Evolutionary conservation across 2,888 invertebrate species (phyloP).

Genomic region (Pachliopta kotzebuea): DNA sequence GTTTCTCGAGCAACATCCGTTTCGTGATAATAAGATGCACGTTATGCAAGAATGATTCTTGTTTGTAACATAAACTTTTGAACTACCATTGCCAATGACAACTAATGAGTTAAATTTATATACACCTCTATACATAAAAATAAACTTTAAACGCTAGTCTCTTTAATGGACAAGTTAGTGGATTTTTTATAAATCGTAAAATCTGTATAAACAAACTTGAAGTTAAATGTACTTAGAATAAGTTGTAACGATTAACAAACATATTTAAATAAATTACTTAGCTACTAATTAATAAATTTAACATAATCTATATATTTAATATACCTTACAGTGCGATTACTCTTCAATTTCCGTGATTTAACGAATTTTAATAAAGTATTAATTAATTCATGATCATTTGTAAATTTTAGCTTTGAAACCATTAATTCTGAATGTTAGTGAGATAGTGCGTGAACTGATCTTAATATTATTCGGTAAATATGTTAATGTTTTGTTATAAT

Average conservation of each 20-base stretch:
- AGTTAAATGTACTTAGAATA: too few relatives aligned
- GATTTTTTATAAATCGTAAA: too few relatives aligned
- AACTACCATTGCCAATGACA: too few relatives aligned
- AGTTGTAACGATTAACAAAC: too few relatives aligned
- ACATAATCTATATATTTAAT: background rate
- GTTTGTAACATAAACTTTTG: too few relatives aligned
- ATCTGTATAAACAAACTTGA: too few relatives aligned
- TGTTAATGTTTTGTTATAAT: conserved; percentile 14
- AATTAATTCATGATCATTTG: conserved; percentile 17
- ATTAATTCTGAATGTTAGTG: conserved; percentile 7
- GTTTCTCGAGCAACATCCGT: conserved; percentile 21
- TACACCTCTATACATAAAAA: too few relatives aligned
- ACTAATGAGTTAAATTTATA: too few relatives aligned
- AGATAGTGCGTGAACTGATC: conserved; percentile 14
- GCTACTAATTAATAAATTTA: background rate
- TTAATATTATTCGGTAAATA: conserved; percentile 14
- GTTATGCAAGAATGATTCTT: background rate
- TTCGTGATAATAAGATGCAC: conserved; percentile 12
- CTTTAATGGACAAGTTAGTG: too few relatives aligned
- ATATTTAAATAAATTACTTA: too few relatives aligned
- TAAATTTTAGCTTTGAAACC: conserved; percentile 9
- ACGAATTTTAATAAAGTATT: conserved; percentile 15
- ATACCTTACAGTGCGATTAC: conserved; percentile 1
- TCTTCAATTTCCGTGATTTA: conserved; percentile 9
- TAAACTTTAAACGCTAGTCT: too few relatives aligned